Percentiles rank a stretch among this genome's conserved stretches.
Evolutionary conservation across 2,113 vertebrate species (phyloP).

Genomic region (Anguilla japonica): DNA sequence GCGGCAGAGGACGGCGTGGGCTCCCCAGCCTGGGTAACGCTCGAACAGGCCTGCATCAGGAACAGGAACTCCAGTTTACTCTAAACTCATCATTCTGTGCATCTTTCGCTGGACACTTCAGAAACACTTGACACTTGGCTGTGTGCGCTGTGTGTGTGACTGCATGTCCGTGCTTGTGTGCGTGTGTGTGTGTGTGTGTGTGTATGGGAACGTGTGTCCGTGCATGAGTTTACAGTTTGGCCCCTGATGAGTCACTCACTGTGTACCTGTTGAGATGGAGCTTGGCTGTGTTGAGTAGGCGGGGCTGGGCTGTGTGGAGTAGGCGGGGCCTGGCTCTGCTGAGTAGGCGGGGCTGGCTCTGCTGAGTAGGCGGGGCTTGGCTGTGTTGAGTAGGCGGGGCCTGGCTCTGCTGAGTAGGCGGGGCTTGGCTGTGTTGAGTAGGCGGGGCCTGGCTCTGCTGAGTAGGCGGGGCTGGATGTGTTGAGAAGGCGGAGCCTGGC

Average conservation of each 20-base stretch:
- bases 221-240: no score
- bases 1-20: slow-evolving; percentile 74
- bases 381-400: neutral
- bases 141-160: neutral
- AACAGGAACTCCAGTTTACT: slow-evolving; percentile 26
- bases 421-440: no score
- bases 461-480: no score
- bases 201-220: slow-evolving; percentile 56
- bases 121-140: no score
- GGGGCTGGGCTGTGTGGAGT: neutral
- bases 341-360: neutral
- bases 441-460: no score
- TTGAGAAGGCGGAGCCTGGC: neutral
- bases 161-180: neutral
- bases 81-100: neutral
- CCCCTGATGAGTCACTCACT: slow-evolving; percentile 28
- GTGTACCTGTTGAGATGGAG: slow-evolving; percentile 46
- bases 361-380: neutral
- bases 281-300: slow-evolving; percentile 24
- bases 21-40: slow-evolving; percentile 75
- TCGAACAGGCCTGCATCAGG: slow-evolving; percentile 70
- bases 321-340: neutral
- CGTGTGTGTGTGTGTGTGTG: neutral
- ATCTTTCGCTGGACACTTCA: no score
- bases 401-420: neutral